A percentile compares a stretch with the other conserved stretches of the same genome.
Evolutionary conservation across 2,888 invertebrate species (phyloP).

Genomic region (Pelosia muscerda): DNA sequence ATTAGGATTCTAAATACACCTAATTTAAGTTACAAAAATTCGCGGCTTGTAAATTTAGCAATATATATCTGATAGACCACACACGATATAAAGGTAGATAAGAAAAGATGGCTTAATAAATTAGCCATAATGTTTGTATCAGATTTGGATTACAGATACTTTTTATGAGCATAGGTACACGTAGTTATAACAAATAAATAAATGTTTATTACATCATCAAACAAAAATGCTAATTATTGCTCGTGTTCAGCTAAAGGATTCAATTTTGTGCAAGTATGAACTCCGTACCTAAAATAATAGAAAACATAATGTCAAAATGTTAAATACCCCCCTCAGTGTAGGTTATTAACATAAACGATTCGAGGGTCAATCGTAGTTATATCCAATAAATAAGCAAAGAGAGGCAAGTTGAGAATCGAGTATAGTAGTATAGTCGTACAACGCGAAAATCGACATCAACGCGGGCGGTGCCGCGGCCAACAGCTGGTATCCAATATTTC

Average conservation of each 20-base stretch:
- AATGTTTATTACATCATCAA: constrained; percentile 24
- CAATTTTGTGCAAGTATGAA: not conserved
- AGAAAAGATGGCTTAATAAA: not conserved
- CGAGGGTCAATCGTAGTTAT: too few species aligned
- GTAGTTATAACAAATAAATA: constrained; percentile 26
- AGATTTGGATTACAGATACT: constrained; percentile 32
- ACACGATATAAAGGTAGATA: constrained; percentile 46
- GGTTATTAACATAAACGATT: too few species aligned
- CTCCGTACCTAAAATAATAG: too few species aligned
- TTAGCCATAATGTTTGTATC: constrained; percentile 20
- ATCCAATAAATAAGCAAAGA: too few species aligned
- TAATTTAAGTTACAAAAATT: constrained; percentile 15
- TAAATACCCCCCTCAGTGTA: too few species aligned
- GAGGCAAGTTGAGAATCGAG: too few species aligned
- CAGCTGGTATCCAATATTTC: too few species aligned
- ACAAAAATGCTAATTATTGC: not conserved
- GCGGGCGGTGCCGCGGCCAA: too few species aligned
- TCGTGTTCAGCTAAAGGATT: not conserved
- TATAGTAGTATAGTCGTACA: too few species aligned
- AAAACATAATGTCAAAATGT: too few species aligned
- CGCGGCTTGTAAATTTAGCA: constrained; percentile 34
- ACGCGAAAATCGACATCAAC: too few species aligned
- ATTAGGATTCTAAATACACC: not conserved
- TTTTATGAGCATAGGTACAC: constrained; percentile 26
- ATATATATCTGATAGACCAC: constrained; percentile 47